Base-by-base conservation (phyloP, 1,140 invertebrate species). In the Trichonephila inaurata region DNA sequence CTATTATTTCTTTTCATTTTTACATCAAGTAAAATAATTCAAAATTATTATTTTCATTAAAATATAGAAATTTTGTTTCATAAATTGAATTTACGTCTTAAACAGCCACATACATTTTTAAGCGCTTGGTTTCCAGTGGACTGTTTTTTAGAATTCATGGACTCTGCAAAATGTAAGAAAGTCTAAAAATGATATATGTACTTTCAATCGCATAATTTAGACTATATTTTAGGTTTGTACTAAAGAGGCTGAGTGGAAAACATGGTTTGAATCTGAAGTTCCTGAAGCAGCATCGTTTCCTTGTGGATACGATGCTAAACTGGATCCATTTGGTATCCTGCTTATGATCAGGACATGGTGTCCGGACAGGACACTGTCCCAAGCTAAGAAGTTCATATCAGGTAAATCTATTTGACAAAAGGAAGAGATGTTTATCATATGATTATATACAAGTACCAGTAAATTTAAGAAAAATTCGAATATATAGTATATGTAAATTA, bases 181-280 rank as follows among this genome's bases (percentile, higher is more conserved):
- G 16, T 64, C 16, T 19, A 64, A 21, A 21, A 64, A 64, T 2
- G 6, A 6, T 64, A 19, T 18, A 19, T 64, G 21, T 19, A 19
- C 62, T 18, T 64, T 64, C 21, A 0, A 18, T 64, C 5, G 1
- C 16, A 21, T 19, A 64, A 64, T 64, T 64, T 64, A 64, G 14
- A 64, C 16, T 6, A 21, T 64, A 1, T 7, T 10, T 60, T 19
- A 93, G 92, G 66, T 93, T 3, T 88, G 86, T 51, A 69, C 24
- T 95, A 98, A 99, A 95, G 92, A 93, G 61, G 97, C 97, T 93
- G 98, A 99, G 95, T 99, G 99, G 99, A 97, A 97, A 60, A 94
- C 97, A 18, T 99, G 99, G 99, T 99, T 99, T 95, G 98, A 99
- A 95, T 98, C 98, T 95, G 98, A 99, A 93, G 98, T 97, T 95